A percentile compares a stretch with the other conserved stretches of the same genome.
phyloP scores from a whole-genome alignment of 2,888 invertebrate genomes.

The Penaeus monodon region DNA sequence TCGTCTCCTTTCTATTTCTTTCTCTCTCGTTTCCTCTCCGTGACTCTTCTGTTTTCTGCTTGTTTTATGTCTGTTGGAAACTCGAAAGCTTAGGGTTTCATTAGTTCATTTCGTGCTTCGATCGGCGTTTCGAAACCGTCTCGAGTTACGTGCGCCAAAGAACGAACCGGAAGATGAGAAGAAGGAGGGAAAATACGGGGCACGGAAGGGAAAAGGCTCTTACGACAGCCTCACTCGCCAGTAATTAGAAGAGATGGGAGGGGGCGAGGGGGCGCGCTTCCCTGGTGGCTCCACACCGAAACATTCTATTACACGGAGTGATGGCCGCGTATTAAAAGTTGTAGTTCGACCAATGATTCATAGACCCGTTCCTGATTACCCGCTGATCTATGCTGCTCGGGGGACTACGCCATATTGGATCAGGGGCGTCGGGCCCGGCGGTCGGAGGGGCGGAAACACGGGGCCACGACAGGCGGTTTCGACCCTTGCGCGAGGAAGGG shows the following conservation, averaged over 20 bases:
- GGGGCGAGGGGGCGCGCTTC: neutral
- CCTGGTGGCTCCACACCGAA: constrained; percentile 35
- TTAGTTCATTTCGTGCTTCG: too few relatives aligned
- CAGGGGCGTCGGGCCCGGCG: constrained; percentile 49
- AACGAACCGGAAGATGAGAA: too few relatives aligned
- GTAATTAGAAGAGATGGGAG: constrained; percentile 19
- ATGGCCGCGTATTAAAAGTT: constrained; percentile 56
- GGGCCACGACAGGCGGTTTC: neutral
- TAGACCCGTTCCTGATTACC: constrained; percentile 51
- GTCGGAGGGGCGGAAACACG: constrained; percentile 23
- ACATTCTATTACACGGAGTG: constrained; percentile 56
- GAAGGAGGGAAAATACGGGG: too few relatives aligned
- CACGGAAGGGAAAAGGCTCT: too few relatives aligned
- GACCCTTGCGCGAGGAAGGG: neutral
- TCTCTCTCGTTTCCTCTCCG: too few relatives aligned
- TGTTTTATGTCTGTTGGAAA: too few relatives aligned
- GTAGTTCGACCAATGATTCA: constrained; percentile 50
- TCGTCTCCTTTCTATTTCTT: too few relatives aligned
- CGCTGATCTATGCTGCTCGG: constrained; percentile 51
- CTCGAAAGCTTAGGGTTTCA: too few relatives aligned
- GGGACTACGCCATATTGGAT: constrained; percentile 56
- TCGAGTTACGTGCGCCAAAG: too few relatives aligned
- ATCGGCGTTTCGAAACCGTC: too few relatives aligned
- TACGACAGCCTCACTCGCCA: constrained; percentile 6
- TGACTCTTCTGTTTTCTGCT: too few relatives aligned